phyloP scores from a whole-genome alignment of 2,888 invertebrate genomes.

The Pristionchus mayeri region DNA sequence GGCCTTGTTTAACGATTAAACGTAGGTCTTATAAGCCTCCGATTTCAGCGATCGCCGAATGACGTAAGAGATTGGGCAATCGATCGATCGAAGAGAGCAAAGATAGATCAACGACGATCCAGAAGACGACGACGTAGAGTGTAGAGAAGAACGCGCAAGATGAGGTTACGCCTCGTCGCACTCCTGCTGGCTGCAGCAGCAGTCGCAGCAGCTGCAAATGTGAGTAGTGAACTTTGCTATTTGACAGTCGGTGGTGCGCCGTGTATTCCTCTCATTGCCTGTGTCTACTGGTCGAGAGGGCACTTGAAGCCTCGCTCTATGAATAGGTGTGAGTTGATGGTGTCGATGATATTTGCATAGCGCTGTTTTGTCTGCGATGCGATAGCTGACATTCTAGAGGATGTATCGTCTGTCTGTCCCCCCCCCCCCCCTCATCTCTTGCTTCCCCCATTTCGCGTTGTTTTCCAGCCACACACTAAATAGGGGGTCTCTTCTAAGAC shows the following conservation, averaged over 20 bases:
- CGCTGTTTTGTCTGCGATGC: too few species aligned
- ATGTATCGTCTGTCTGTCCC: too few species aligned
- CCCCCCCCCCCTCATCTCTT: too few species aligned
- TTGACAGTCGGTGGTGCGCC: background rate
- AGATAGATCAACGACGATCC: background rate
- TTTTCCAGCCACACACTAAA: too few species aligned
- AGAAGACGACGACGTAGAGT: background rate
- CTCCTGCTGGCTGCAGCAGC: background rate
- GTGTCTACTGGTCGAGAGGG: too few species aligned
- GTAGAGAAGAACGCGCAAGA: background rate
- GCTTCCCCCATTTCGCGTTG: too few species aligned
- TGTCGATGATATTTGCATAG: too few species aligned
- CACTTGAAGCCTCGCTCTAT: too few species aligned
- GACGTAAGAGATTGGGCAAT: conserved; percentile 7
- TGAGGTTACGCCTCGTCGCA: conserved; percentile 35
- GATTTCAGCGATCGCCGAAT: conserved; percentile 2
- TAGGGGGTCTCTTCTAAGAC: too few species aligned
- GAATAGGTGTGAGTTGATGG: too few species aligned
- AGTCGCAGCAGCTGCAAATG: background rate
- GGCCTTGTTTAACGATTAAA: background rate
- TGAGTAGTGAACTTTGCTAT: background rate
- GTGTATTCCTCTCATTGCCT: background rate
- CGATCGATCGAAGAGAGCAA: background rate
- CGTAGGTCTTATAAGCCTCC: too few species aligned
- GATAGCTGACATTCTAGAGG: too few species aligned